These are phyloP conservation scores for Ursus arctos DNA, from an alignment of 2,113 vertebrate species.

Conservation along the genomic window DNA sequence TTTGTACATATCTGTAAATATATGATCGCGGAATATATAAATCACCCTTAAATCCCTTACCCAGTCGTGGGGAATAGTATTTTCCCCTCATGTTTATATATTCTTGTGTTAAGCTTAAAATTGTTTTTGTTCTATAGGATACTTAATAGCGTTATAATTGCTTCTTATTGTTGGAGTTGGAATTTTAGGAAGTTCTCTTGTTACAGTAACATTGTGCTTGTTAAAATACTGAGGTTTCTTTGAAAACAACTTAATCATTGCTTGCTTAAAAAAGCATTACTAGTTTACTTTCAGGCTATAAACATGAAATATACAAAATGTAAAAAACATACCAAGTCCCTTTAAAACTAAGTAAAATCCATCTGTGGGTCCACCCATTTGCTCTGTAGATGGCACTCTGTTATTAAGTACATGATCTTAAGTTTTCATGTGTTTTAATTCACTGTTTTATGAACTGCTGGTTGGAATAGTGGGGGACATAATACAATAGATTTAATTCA, in stretches of 20 bases:
- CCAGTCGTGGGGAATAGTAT: neutral
- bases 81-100: neutral
- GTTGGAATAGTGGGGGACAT: conserved; percentile 57
- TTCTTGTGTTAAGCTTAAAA: neutral
- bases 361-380: conserved; percentile 77
- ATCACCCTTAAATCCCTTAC: neutral
- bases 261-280: conserved; percentile 42
- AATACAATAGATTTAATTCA: conserved; percentile 65
- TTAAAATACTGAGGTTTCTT: conserved; percentile 46
- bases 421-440: conserved; percentile 84
- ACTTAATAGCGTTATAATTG: conserved; percentile 28
- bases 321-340: conserved; percentile 40
- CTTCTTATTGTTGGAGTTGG: conserved; percentile 44
- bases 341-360: conserved; percentile 81
- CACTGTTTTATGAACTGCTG: conserved; percentile 63
- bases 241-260: conserved; percentile 44
- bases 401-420: conserved; percentile 79
- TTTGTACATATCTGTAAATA: neutral
- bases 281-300: conserved; percentile 4
- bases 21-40: neutral
- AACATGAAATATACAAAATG: neutral
- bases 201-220: neutral
- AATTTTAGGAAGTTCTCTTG: neutral
- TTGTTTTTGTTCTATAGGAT: neutral
- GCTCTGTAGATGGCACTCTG: conserved; percentile 68